Conservation (phyloP, 2,888 invertebrate species). For the Bembecia ichneumoniformis region DNA sequence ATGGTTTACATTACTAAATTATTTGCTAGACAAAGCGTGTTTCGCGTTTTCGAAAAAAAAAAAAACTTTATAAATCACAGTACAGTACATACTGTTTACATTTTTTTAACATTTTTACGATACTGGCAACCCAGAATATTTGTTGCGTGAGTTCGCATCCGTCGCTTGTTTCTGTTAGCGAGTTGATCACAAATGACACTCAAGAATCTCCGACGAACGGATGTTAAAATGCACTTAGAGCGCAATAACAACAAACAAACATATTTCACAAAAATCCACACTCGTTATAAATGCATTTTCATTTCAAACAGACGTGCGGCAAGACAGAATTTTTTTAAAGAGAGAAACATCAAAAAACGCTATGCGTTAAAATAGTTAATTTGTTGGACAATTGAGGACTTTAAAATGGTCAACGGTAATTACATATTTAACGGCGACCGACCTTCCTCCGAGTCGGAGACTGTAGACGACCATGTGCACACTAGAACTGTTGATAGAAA, state of each 20-base stretch:
- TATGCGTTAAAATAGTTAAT: no score
- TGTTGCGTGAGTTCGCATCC: background rate
- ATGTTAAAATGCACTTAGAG: background rate
- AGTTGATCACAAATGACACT: background rate
- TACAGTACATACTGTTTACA: no score
- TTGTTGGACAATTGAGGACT: background rate
- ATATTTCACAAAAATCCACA: slow-evolving; percentile 20
- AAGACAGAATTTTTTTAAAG: no score
- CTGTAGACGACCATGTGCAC: slow-evolving; percentile 57
- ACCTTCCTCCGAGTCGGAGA: slow-evolving; percentile 57
- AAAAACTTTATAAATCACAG: no score
- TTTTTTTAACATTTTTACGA: background rate
- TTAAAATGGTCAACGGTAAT: slow-evolving; percentile 65
- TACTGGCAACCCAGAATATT: background rate
- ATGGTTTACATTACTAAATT: no score
- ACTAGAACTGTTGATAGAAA: slow-evolving; percentile 47
- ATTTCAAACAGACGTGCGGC: no score
- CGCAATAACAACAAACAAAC: slow-evolving; percentile 40
- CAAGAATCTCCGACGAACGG: slow-evolving; percentile 1
- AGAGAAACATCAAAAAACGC: no score
- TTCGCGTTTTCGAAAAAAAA: no score
- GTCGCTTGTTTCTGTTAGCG: background rate
- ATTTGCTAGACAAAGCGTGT: no score
- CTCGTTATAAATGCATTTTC: no score
- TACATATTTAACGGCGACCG: slow-evolving; percentile 60